Conservation (phyloP, 2,888 invertebrate species). For the Lacanobia oleracea region DNA sequence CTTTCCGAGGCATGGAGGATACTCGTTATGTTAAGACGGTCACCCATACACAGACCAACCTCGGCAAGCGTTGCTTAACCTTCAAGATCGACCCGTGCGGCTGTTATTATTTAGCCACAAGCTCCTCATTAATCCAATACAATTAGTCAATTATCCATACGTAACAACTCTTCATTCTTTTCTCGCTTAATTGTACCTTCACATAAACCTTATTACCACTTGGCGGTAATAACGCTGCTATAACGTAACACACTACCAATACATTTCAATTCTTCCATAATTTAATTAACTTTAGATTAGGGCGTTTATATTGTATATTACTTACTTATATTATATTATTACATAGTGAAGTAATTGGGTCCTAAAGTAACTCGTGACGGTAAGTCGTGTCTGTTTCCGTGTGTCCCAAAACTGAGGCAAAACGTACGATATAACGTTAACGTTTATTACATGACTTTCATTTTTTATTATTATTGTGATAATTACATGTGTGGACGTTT, state of each 20-base stretch:
- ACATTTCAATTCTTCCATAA: constrained; percentile 58
- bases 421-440: constrained; percentile 33
- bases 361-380: constrained; percentile 33
- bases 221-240: neutral
- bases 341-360: constrained; percentile 37
- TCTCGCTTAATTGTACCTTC: neutral
- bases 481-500: constrained; percentile 14
- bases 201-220: constrained; percentile 15
- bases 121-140: too few species aligned
- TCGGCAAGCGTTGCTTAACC: too few species aligned
- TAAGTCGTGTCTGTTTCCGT: constrained; percentile 47
- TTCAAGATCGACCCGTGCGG: too few species aligned
- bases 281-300: constrained; percentile 40
- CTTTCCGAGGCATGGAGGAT: too few species aligned
- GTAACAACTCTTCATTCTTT: neutral
- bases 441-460: constrained; percentile 48
- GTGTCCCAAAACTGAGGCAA: constrained; percentile 45
- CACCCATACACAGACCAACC: too few species aligned
- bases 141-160: neutral
- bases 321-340: constrained; percentile 4
- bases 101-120: too few species aligned
- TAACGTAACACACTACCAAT: constrained; percentile 57
- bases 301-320: constrained; percentile 24
- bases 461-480: constrained; percentile 37
- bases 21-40: too few species aligned